Evolutionary conservation across 1,140 invertebrate genomes (phyloP).

Genomic region (Microplitis demolitor): DNA sequence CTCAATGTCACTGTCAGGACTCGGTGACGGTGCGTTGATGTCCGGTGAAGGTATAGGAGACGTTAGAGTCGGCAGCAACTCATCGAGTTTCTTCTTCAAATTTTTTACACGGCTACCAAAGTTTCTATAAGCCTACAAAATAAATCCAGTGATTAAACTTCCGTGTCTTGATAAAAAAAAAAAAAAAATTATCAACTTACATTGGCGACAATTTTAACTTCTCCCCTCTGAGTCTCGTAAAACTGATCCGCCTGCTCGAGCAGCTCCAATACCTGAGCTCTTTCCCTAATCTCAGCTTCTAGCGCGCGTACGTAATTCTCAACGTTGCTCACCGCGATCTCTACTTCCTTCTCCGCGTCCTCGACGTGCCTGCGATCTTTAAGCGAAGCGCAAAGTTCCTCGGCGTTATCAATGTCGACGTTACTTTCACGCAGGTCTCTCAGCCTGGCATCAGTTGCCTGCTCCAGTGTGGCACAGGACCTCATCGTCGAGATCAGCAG

Average conservation of each 20-base stretch:
- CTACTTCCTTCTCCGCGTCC: constrained; percentile 87
- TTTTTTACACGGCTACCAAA: constrained; percentile 85
- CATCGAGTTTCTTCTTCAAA: constrained; percentile 83
- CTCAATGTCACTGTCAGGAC: constrained; percentile 78
- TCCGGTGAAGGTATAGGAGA: constrained; percentile 77
- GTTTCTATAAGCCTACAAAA: constrained; percentile 84
- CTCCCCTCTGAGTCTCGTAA: constrained; percentile 85
- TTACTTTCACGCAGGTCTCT: constrained; percentile 53
- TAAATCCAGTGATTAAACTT: constrained; percentile 23
- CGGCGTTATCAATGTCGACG: constrained; percentile 65
- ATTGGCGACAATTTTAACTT: constrained; percentile 92
- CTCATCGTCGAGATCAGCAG: constrained; percentile 62
- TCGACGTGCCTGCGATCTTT: constrained; percentile 85
- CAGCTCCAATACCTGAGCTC: constrained; percentile 75
- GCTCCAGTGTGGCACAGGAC: constrained; percentile 62
- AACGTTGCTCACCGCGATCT: constrained; percentile 77
- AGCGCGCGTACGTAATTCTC: constrained; percentile 81
- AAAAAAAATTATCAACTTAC: constrained; percentile 65
- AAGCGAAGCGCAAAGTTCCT: constrained; percentile 69
- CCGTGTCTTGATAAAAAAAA: constrained; percentile 16
- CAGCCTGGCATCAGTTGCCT: constrained; percentile 55
- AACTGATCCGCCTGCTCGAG: constrained; percentile 82
- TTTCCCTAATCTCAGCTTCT: constrained; percentile 80
- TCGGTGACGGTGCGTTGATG: constrained; percentile 82
- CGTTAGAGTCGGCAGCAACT: constrained; percentile 70